Evolutionary conservation across 2,797 vertebrate genomes (phyloP), one percentile per base, ranked within the genome.

Genomic region (Mycteria americana): DNA sequence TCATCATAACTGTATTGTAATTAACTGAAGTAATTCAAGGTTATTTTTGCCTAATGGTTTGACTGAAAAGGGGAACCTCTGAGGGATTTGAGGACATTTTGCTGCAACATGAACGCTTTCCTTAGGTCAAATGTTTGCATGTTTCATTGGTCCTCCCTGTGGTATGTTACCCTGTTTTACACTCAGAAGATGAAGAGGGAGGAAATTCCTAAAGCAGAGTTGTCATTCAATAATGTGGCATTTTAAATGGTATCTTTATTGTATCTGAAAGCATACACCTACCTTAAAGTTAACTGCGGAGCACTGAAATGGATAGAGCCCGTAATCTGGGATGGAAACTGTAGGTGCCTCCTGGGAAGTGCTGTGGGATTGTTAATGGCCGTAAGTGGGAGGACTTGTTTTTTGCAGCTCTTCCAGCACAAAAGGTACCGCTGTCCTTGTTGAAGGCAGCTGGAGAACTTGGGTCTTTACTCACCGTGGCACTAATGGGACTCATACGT

Each of bases 11-110:
- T 80, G 18, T 69, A 51, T 79, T 92, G 56, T 70, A 91, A 94
- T 92, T 93, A 96, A 76, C 74, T 93, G 31, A 67, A 95, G 72
- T 75, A 2, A 89, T 94, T 94, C 86, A 85, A 93, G 75, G 84
- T 95, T 94, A 93, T 80, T 94, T 94, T 92, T 95, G 64, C 50
- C 77, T 88, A 89, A 87, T n/a, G 13, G 0, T 85, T 65, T 77
- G 31, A 81, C 28, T 18, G 72, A 72, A 83, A 80, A 69, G 72
- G 45, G 17, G 56, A 86, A 85, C 46, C 37, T 94, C 82, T 75
- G 57, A 80, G 53, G 77, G 27, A 74, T 84, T 45, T 75, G 37
- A 70, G 57, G 80, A 59, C 7, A 41, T 74, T 93, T 95, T 95
- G 54, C 39, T 95, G 57, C 54, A 69, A 89, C 48, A 45, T 41